Evolutionary conservation across 2,797 vertebrate species (phyloP), one percentile per base, ranked within the genome.

Genomic region (Selene dorsalis): DNA sequence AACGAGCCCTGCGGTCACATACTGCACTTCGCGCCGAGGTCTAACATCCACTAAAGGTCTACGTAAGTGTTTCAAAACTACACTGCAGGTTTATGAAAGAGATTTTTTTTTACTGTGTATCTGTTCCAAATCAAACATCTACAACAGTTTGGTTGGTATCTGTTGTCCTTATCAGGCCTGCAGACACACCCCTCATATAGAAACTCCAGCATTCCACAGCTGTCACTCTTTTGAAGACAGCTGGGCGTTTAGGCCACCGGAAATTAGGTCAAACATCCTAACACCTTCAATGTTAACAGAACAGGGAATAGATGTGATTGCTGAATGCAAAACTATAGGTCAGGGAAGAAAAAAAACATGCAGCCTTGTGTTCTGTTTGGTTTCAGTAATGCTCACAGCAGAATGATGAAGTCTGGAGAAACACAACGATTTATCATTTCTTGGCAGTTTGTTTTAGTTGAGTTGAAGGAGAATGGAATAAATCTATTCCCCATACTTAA

Each of bases 121-220:
- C 57, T 0, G 17, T 12, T 80, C 62, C 61, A 80, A 68, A 85
- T 86, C 73, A 85, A 89, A 88, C 79, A 78, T 75, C 74, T 12
- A 55, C 45, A 30, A 32, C 24, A 24, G 50, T 63, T 60, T 69
- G 38, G 22, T 41, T 55, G 43, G 65, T 91, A 83, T 91, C 88
- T 83, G 74, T 83, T 45, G 17, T 30, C 59, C 84, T 91, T 91
- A 90, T 93, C 90, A 73, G 79, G 79, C 35, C 41, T 56, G 59
- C 67, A 22, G 87, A 81, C 93, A 88, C 90, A 70, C 88, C 88
- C 88, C 62, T 87, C 75, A 71, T 80, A 85, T 82, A 86, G 91
- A 90, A 90, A 91, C 87, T 84, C 35, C 1, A 0, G 47, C 84
- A 84, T 79, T 81, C 88, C 58, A 28, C 69, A 64, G 84, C 64